These are phyloP conservation scores for Beroe forskalii DNA, from an alignment of 37 sponge, comb jelly and placozoan species.

Conservation along the genomic window DNA sequence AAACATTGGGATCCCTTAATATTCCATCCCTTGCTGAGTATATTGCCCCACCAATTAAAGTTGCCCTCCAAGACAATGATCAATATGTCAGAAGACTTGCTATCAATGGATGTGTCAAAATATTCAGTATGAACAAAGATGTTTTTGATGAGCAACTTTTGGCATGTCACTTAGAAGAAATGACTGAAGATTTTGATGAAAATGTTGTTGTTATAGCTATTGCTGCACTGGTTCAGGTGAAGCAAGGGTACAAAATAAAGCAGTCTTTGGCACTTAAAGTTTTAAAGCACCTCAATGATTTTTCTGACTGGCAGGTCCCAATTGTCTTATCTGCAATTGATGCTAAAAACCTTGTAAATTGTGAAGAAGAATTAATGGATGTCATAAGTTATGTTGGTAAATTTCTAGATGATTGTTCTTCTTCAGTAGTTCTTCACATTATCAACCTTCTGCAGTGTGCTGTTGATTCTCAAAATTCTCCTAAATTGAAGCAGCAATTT, in stretches of 20 bases:
- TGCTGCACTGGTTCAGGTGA: neutral
- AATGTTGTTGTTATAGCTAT: constrained; percentile 23
- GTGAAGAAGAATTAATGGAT: constrained; percentile 23
- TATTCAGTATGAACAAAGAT: constrained; percentile 67
- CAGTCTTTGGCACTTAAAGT: constrained; percentile 7
- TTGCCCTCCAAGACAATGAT: constrained; percentile 84
- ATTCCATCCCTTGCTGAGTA: constrained; percentile 86
- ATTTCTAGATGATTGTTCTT: constrained; percentile 41
- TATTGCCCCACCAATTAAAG: constrained; percentile 78
- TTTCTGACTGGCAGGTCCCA: constrained; percentile 57
- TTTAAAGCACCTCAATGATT: constrained; percentile 14
- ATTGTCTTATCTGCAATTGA: constrained; percentile 18
- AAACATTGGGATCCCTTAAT: constrained; percentile 66
- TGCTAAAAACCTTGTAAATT: neutral
- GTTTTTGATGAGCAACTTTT: constrained; percentile 55
- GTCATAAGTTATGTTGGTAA: neutral
- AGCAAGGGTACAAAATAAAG: constrained; percentile 24
- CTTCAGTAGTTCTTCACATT: constrained; percentile 34
- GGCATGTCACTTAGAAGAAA: constrained; percentile 3
- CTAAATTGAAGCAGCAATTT: neutral
- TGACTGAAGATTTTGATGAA: constrained; percentile 52
- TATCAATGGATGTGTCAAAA: constrained; percentile 88
- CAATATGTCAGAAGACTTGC: constrained; percentile 91
- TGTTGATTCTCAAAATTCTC: neutral
- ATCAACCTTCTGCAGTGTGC: neutral